Conservation (phyloP, 2,888 invertebrate genomes). For the Dioctria linearis region DNA sequence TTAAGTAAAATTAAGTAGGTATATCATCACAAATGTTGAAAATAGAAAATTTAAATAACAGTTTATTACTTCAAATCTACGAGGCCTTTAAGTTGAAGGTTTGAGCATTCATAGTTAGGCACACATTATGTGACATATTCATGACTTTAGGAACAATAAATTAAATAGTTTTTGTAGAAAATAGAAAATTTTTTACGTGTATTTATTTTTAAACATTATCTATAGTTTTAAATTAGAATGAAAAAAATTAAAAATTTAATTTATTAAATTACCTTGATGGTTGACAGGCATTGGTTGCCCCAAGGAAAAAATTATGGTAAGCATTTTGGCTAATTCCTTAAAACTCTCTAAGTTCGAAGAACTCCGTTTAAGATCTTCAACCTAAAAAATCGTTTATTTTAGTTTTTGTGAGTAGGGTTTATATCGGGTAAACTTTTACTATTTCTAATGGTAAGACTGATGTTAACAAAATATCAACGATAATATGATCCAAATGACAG, state of each 20-base stretch:
- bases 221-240: neutral
- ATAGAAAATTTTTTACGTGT: too few species aligned
- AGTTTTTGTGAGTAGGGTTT: neutral
- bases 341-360: slow-evolving; percentile 84
- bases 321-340: slow-evolving; percentile 85
- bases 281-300: slow-evolving; percentile 91
- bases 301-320: slow-evolving; percentile 92
- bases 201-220: too few species aligned
- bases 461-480: slow-evolving; percentile 86
- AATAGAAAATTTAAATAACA: too few species aligned
- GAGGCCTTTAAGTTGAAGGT: too few species aligned
- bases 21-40: too few species aligned
- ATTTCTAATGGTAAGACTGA: slow-evolving; percentile 93
- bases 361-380: slow-evolving; percentile 82
- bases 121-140: too few species aligned
- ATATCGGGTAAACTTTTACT: slow-evolving; percentile 75
- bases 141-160: too few species aligned
- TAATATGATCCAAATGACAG: slow-evolving; percentile 87
- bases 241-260: neutral
- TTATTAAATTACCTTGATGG: slow-evolving; percentile 81
- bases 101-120: too few species aligned
- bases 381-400: slow-evolving; percentile 68
- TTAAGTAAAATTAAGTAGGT: too few species aligned
- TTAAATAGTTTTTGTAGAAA: too few species aligned
- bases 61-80: too few species aligned